Base-by-base conservation (phyloP, 2,888 invertebrate species). In the Sympetrum striolatum region DNA sequence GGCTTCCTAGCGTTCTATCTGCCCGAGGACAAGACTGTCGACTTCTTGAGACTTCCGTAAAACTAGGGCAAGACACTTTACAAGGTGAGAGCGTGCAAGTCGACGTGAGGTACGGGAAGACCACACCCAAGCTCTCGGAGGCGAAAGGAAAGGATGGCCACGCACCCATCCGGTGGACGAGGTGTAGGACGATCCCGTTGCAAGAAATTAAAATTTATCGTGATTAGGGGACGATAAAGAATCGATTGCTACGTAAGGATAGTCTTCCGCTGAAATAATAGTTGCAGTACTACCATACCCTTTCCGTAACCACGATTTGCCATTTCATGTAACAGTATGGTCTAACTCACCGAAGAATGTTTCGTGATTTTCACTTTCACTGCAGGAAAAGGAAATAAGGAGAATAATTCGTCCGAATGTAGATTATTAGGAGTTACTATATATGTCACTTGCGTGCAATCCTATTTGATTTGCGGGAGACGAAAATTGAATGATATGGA, bases 21-120 rank as follows among this genome's bases (percentile, higher is more conserved):
- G 80, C 39, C 80, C 86, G 37, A 48, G 64, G 86, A 86, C 86
- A 60, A 60, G 86, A 86, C 60, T 48, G 86, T 58, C 86, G 60
- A 39, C 60, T 31, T n/a, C 73, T 25, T 37, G 80, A 80, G 86
- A 86, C 86, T 86, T 86, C 86, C 86, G 86, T 60, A 86, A 86
- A 86, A 60, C 86, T 86, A 86, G 86, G 86, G 86, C 86, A 86
- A 86, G 86, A 39, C 86, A n/a, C 86, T 86, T 60, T 58, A 86
- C 86, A 86, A 86, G 86, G 86, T 86, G 86, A 86, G 86, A 86
- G 86, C 22, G 39, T 37, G 37, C 37, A 39, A 37, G 37, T 80
- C 80, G n/a, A 44, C 39, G 80, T 37, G 80, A 80, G 80, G 80
- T 80, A 44, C 80, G 39, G 80, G 22, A 44, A 80, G 80, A 44